Percentiles rank a stretch among this genome's conserved stretches.
These are phyloP conservation scores for Clusia tigrina DNA, from an alignment of 2,888 invertebrate genomes.

Conservation along the genomic window DNA sequence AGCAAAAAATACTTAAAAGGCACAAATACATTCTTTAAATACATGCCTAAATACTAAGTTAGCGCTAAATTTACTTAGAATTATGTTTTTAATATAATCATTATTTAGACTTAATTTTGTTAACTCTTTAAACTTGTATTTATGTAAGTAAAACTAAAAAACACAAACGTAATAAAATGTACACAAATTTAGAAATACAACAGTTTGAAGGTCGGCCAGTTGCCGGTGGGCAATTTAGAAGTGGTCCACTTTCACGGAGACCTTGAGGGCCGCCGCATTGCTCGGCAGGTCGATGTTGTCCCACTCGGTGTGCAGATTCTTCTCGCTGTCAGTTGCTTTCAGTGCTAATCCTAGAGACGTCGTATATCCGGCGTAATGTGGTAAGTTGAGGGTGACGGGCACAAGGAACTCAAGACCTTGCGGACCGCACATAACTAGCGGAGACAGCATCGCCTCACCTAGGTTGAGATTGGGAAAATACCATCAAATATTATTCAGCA, in stretches of 20 bases:
- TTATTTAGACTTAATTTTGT: conserved; percentile 32
- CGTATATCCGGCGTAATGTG: conserved; percentile 83
- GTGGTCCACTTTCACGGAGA: conserved; percentile 91
- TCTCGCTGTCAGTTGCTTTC: conserved; percentile 83
- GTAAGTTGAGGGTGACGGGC: conserved; percentile 90
- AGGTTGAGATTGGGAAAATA: too few species aligned
- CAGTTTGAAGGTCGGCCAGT: too few species aligned
- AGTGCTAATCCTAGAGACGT: conserved; percentile 79
- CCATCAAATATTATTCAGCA: too few species aligned
- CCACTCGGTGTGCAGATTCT: conserved; percentile 85
- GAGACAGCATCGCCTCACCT: conserved; percentile 95
- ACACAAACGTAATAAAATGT: background rate
- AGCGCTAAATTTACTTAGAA: conserved; percentile 1
- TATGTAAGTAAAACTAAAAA: conserved; percentile 13
- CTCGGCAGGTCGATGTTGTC: conserved; percentile 85
- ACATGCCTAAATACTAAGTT: conserved; percentile 4
- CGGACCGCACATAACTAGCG: conserved; percentile 96
- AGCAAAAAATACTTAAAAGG: conserved; percentile 12
- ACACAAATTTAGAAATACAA: conserved; percentile 1
- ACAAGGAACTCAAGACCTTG: conserved; percentile 88
- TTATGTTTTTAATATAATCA: conserved; percentile 23
- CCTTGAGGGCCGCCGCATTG: conserved; percentile 84
- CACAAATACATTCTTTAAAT: background rate
- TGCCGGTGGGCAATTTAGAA: conserved; percentile 69
- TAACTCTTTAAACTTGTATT: conserved; percentile 19